Base-by-base conservation (phyloP, 2,888 invertebrate genomes). In the Matsumyia berberina region DNA sequence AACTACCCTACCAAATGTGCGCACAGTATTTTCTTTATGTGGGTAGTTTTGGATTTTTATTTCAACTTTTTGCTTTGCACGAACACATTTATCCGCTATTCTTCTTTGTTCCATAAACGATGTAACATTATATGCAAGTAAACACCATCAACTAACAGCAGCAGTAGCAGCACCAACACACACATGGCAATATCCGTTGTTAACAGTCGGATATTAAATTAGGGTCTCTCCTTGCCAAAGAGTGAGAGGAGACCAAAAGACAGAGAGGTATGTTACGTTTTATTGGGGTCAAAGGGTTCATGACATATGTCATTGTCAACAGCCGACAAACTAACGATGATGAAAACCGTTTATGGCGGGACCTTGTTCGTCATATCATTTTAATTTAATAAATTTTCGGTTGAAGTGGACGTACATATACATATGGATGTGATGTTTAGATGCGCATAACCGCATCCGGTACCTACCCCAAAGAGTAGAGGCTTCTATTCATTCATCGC, bases 291-390 rank as follows among this genome's bases (percentile, higher is more conserved):
- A 83, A 78, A 78, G 78, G 83, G 78, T 67, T 83, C 62, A 78
- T 78, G 83, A 69, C 78, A 78, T 83, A 78, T 78, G 78, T 78
- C 83, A 83, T 78, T 83, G 83, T 83, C 83, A 83, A 78, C 78
- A 73, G 78, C 73, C 78, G 83, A 73, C 83, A 73, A 78, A 78
- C 67, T 69, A 78, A 78, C 72, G 67, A 69, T 62, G 67, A 83
- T 78, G 60, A 64, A 60, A 73, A 73, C 62, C 73, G 24, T 81
- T 64, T 58, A 81, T 70, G 37, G 60, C 11, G 49, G 55, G 42
- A 42, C 57, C 33, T 42, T 64, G 19, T 70, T 69, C 62, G 51
- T 77, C 51, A 53, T 69, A 37, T 46, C 57, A 78, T 69, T 78
- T 78, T 51, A 78, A 78, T 73, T 83, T 83, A 83, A 83, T 83